Percentiles rank a stretch among this genome's conserved stretches.
Conservation (phyloP, 2,797 vertebrate genomes). For the Eospalax fontanierii region DNA sequence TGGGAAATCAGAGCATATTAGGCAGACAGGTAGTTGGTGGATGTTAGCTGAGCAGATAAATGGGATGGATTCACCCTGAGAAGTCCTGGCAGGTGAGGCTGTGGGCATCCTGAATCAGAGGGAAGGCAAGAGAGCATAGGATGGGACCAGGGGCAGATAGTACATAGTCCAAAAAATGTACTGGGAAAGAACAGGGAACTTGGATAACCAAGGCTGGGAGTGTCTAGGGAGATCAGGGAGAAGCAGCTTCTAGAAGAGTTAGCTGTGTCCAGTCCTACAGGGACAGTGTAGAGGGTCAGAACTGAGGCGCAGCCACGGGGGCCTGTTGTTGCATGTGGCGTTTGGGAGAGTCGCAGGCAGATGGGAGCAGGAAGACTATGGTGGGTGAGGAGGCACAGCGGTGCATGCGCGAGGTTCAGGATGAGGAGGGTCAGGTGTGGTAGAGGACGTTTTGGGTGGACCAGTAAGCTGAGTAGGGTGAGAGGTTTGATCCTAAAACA, state of each 20-base stretch:
- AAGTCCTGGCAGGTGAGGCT: not conserved
- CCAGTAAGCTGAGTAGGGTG: not conserved
- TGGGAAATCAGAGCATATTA: not conserved
- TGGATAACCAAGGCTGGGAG: not conserved
- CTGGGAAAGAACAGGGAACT: not conserved
- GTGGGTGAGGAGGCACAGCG: not conserved
- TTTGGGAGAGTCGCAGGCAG: not conserved
- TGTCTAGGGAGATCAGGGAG: not conserved
- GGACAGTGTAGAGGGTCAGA: not conserved
- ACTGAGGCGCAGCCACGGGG: not conserved
- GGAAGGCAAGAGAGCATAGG: not conserved
- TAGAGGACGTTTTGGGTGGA: not conserved
- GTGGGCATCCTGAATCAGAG: not conserved
- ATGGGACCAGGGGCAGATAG: not conserved
- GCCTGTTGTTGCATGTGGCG: not conserved
- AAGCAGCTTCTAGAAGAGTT: constrained; percentile 13
- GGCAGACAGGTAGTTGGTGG: not conserved
- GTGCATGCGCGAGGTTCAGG: not conserved
- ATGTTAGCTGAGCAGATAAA: not conserved
- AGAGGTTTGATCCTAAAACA: constrained; percentile 1
- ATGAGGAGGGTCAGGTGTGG: not conserved
- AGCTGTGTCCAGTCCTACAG: not conserved
- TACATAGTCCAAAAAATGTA: not conserved
- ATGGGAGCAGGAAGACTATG: not conserved
- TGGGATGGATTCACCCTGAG: not conserved